Evolutionary conservation across 1,140 invertebrate species (phyloP), one percentile per base, ranked within the genome.

Genomic region (Onthophagus taurus): DNA sequence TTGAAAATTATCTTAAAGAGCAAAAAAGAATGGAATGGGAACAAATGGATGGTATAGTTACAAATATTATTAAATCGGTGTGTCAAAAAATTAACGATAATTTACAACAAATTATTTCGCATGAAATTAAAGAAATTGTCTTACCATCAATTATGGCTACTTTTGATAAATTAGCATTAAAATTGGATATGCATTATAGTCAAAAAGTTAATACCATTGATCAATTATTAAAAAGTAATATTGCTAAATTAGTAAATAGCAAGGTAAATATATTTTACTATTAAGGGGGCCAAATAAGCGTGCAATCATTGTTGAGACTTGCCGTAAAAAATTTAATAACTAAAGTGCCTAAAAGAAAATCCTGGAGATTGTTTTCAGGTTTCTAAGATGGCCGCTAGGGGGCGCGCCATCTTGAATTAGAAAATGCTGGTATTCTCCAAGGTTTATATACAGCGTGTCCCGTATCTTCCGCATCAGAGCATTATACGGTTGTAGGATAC

Each of bases 191-290:
- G 44, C 74, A 87, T 57, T 66, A 86, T 9, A 70, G 74, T 12
- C 73, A 80, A 58, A 87, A 89, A 61, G 62, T 85, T 8, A 68
- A 69, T 42, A 69, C 76, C 26, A 78, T 78, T 19, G 87, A 93
- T 65, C 68, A 76, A 26, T 65, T 83, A 30, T 61, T 93, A 7
- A 79, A 82, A 45, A 83, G 89, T 37, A 88, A 83, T 63, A 78
- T 92, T 42, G 69, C 72, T 3, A 85, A 90, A 59, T 63, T 88
- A 13, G 72, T 89, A 48, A 77, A 72, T 47, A 86, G 81, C 59
- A 78, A 81, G 66, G 80, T 83, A 61, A 56, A 63, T 64, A 8
- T 12, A 37, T 34, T 18, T n/a, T n/a, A n/a, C n/a, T n/a, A n/a
- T n/a, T n/a, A n/a, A n/a, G n/a, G n/a, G n/a, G n/a, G n/a, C n/a